These are phyloP conservation scores for Xiphorhynchus elegans DNA, from an alignment of 2,113 vertebrate species.

Conservation along the genomic window DNA sequence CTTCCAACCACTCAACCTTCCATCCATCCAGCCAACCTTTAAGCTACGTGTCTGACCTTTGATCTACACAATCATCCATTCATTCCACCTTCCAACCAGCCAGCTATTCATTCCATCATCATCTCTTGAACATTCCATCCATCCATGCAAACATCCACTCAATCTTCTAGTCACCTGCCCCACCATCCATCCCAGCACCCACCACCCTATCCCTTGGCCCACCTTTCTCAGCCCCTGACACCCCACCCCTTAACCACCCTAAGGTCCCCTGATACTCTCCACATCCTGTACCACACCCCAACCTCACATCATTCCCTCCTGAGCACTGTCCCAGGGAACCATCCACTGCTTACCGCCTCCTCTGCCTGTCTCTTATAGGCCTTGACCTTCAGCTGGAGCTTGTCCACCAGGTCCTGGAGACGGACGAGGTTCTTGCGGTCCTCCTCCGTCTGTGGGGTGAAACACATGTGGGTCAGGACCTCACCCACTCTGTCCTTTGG, in stretches of 20 bases:
- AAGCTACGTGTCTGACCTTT: background rate
- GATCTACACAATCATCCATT: background rate
- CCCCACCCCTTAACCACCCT: fast-evolving
- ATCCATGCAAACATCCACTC: background rate
- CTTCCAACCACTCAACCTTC: too few species aligned
- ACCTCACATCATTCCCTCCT: background rate
- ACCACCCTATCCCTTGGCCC: background rate
- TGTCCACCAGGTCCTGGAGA: constrained; percentile 33
- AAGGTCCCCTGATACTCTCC: background rate
- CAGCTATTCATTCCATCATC: too few species aligned
- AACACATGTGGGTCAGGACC: background rate
- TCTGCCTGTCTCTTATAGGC: constrained; percentile 38
- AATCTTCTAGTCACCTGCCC: background rate
- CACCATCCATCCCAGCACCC: background rate
- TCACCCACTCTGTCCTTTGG: background rate
- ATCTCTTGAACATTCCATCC: background rate
- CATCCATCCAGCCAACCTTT: too few species aligned
- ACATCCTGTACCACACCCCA: background rate
- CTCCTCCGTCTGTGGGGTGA: background rate
- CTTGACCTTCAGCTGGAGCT: constrained; percentile 43
- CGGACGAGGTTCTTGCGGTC: constrained; percentile 22
- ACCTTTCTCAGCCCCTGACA: background rate
- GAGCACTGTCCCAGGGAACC: too few species aligned
- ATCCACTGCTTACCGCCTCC: constrained; percentile 3
- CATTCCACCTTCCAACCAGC: background rate